Conservation (phyloP, 2,113 vertebrate genomes). For the Rhinolophus ferrumequinum region DNA sequence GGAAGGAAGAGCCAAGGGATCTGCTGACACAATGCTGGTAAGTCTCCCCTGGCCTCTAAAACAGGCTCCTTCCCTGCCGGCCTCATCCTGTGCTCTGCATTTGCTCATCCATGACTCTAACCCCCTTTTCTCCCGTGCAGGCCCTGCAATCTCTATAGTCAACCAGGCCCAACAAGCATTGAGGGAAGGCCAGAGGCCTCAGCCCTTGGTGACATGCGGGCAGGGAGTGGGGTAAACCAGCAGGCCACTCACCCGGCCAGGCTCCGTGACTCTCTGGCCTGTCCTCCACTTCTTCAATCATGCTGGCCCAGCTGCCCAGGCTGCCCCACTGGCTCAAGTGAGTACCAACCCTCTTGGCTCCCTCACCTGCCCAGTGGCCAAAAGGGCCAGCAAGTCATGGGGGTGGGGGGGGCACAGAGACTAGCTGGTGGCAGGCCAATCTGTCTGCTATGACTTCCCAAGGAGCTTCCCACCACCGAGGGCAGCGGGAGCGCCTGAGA, state of each 20-base stretch:
- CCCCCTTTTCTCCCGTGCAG: background rate
- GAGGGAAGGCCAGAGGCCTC: background rate
- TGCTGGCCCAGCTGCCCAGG: background rate
- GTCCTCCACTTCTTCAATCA: background rate
- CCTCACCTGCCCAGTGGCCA: background rate
- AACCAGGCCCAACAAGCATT: background rate
- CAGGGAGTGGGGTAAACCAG: too few species aligned
- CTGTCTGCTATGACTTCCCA: background rate
- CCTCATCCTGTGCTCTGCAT: background rate
- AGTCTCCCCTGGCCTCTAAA: background rate
- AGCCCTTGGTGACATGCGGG: background rate
- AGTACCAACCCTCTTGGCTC: conserved; percentile 67
- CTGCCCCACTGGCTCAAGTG: background rate
- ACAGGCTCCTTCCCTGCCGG: background rate
- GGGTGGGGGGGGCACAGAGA: background rate
- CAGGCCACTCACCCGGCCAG: background rate
- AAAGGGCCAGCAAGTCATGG: background rate
- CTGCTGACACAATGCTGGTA: background rate
- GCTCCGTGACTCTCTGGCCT: background rate
- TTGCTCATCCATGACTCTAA: background rate
- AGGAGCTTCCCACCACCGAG: background rate
- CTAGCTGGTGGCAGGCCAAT: background rate
- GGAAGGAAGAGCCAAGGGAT: background rate
- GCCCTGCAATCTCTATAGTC: background rate
- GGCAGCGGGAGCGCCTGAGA: background rate